These are phyloP conservation scores for Onychomys arenicola DNA, from an alignment of 2,797 vertebrate genomes.

Conservation along the genomic window DNA sequence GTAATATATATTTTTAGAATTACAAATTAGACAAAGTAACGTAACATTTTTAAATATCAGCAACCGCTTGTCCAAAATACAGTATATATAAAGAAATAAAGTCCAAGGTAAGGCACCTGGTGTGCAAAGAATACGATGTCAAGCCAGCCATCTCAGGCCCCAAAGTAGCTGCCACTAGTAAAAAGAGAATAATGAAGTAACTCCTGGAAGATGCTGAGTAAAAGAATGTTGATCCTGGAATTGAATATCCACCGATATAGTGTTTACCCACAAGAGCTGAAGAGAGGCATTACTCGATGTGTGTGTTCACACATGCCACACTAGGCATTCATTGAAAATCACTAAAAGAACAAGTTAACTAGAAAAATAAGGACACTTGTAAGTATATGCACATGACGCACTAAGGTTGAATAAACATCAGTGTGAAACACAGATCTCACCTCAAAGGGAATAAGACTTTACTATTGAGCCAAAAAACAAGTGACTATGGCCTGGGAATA, in stretches of 20 bases:
- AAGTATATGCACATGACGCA: not conserved
- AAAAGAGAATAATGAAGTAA: not conserved
- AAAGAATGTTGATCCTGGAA: not conserved
- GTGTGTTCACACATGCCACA: not conserved
- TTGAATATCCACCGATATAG: not conserved
- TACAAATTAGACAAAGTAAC: not conserved
- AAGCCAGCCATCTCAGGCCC: not conserved
- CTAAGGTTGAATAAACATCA: not conserved
- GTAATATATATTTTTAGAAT: not conserved
- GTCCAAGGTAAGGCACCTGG: not conserved
- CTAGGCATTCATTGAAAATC: not conserved
- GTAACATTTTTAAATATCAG: not conserved
- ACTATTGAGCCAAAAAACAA: not conserved
- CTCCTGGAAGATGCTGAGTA: not conserved
- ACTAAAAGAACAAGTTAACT: not conserved
- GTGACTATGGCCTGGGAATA: not conserved
- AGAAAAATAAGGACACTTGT: not conserved
- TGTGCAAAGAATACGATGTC: not conserved
- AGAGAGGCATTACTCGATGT: not conserved
- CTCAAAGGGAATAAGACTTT: not conserved
- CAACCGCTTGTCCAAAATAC: not conserved
- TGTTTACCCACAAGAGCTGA: not conserved
- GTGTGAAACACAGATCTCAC: not conserved
- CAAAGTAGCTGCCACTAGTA: not conserved
- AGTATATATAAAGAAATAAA: not conserved